phyloP scores from a whole-genome alignment of 2,797 vertebrate genomes.

The Propithecus deckenii region DNA sequence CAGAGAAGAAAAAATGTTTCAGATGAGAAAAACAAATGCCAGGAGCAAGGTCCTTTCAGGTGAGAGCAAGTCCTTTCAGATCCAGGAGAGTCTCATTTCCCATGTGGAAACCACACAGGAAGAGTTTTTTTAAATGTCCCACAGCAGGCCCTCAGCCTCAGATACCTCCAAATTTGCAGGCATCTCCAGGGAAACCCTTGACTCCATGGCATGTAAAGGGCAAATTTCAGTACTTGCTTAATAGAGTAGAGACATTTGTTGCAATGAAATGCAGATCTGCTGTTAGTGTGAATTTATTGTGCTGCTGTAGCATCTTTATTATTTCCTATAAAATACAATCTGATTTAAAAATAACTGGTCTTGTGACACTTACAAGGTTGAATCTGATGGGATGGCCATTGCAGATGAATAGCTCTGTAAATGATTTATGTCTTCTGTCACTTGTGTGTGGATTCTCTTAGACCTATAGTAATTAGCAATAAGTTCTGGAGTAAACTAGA shows the following conservation, averaged over 20 bases:
- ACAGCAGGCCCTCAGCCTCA: not conserved
- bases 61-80: constrained; percentile 48
- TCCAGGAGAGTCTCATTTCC: constrained; percentile 7
- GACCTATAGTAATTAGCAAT: constrained; percentile 71
- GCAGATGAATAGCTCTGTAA: constrained; percentile 76
- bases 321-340: constrained; percentile 79
- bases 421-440: constrained; percentile 78
- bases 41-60: constrained; percentile 58
- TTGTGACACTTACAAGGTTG: constrained; percentile 71
- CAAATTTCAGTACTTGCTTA: constrained; percentile 63
- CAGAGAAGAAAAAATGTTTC: constrained; percentile 61
- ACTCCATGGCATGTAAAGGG: constrained; percentile 53
- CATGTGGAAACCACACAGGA: not conserved
- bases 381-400: constrained; percentile 74
- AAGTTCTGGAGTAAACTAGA: constrained; percentile 71
- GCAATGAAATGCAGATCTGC: constrained; percentile 72
- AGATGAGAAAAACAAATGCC: constrained; percentile 72
- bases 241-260: constrained; percentile 69
- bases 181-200: constrained; percentile 44
- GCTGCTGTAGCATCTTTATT: constrained; percentile 75
- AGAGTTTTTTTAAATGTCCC: not conserved
- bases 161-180: constrained; percentile 23
- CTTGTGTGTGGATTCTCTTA: constrained; percentile 71
- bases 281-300: constrained; percentile 79
- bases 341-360: constrained; percentile 81